Conservation (phyloP, 2,888 invertebrate species). For the Lepidocyrtoides sp. region DNA sequence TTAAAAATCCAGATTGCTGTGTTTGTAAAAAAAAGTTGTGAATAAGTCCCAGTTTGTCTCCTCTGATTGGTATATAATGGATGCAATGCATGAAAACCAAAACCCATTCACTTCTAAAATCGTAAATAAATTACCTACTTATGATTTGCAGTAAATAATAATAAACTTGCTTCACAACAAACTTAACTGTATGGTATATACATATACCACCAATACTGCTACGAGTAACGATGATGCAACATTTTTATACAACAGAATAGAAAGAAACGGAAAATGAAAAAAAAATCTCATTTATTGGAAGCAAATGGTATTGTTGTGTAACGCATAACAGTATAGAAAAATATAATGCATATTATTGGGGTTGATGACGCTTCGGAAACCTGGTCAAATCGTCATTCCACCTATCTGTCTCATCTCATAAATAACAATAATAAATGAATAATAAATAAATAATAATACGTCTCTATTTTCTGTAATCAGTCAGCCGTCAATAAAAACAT, state of each 20-base stretch:
- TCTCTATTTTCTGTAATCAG: constrained; percentile 51
- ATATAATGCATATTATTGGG: not conserved
- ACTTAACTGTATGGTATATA: too few species aligned
- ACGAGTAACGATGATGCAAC: constrained; percentile 37
- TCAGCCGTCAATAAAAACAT: constrained; percentile 51
- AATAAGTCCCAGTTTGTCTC: too few species aligned
- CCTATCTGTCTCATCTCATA: constrained; percentile 32
- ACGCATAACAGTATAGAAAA: not conserved
- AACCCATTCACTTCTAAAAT: too few species aligned
- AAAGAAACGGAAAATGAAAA: constrained; percentile 2
- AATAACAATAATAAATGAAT: constrained; percentile 14
- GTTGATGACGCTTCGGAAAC: not conserved
- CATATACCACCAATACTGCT: too few species aligned
- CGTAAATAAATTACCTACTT: too few species aligned
- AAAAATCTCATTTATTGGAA: too few species aligned
- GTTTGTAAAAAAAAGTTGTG: too few species aligned
- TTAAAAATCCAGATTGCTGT: too few species aligned
- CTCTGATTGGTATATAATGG: too few species aligned
- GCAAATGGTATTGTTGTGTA: not conserved
- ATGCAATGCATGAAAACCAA: too few species aligned
- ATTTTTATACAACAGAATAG: not conserved
- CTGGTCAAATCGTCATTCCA: not conserved
- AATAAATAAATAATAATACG: constrained; percentile 17
- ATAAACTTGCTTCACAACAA: too few species aligned
- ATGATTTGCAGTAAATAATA: too few species aligned